Evolutionary conservation across 2,888 invertebrate species (phyloP).

Genomic region (Xylocampa areola): DNA sequence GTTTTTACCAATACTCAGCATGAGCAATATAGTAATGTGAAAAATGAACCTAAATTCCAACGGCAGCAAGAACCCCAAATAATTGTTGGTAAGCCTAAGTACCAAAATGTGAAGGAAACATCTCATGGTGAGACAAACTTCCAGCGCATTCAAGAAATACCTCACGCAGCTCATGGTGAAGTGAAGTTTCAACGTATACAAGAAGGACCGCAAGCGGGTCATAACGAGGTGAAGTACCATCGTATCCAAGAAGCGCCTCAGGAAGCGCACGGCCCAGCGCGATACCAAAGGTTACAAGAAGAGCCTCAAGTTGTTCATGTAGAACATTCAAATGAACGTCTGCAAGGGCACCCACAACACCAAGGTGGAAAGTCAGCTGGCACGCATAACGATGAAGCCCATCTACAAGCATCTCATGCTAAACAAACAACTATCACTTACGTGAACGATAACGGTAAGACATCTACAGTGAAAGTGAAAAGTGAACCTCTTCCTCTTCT

Average conservation of each 20-base stretch:
- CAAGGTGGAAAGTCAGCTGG: conserved; percentile 52
- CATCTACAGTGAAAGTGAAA: conserved; percentile 75
- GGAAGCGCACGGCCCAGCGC: conserved; percentile 13
- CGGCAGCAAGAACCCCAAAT: conserved; percentile 44
- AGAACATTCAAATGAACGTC: conserved; percentile 40
- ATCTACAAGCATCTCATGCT: conserved; percentile 67
- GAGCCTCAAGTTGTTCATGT: conserved; percentile 30
- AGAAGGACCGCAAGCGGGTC: conserved; percentile 12
- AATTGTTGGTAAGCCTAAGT: conserved; percentile 38
- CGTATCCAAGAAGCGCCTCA: conserved; percentile 30
- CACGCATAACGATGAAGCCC: conserved; percentile 59
- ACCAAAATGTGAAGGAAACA: conserved; percentile 40
- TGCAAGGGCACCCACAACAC: conserved; percentile 37
- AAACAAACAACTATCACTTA: conserved; percentile 71
- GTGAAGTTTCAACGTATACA: conserved; percentile 29
- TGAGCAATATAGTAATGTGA: conserved; percentile 62
- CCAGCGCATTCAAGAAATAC: conserved; percentile 13
- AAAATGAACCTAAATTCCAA: conserved; percentile 59
- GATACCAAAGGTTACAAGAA: conserved; percentile 55
- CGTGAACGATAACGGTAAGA: conserved; percentile 76
- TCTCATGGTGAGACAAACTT: conserved; percentile 15
- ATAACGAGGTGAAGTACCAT: conserved; percentile 26
- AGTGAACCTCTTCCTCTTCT: conserved; percentile 79
- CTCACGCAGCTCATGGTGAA: conserved; percentile 11
- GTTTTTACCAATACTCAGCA: conserved; percentile 67